phyloP scores from a whole-genome alignment of 2,888 invertebrate species.

The Microdon myrmicae region DNA sequence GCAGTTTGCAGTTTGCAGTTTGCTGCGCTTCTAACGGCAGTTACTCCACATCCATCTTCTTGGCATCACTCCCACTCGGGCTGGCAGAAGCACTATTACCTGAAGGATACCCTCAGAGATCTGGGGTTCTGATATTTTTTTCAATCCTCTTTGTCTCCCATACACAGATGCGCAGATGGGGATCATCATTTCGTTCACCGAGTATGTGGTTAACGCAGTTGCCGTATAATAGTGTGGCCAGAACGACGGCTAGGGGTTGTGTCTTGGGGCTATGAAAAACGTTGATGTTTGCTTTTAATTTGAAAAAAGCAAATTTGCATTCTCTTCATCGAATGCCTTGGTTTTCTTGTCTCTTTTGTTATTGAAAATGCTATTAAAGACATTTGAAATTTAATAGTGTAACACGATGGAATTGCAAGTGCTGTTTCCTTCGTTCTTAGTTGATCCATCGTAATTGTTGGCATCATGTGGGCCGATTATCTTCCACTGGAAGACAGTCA shows the following conservation, averaged over 20 bases:
- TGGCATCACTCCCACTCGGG: conserved; percentile 22
- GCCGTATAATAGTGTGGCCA: conserved; percentile 26
- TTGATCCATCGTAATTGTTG: too few species aligned
- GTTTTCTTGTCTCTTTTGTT: conserved; percentile 15
- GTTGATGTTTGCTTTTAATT: conserved; percentile 51
- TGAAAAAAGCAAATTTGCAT: conserved; percentile 45
- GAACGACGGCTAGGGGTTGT: conserved; percentile 16
- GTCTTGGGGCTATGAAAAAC: conserved; percentile 20
- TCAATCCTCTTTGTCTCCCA: conserved; percentile 20
- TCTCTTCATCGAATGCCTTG: conserved; percentile 9
- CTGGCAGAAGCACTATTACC: conserved; percentile 30
- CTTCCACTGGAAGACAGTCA: too few species aligned
- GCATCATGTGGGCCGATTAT: too few species aligned
- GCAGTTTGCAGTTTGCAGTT: conserved; percentile 38
- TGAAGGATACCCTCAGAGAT: conserved; percentile 31
- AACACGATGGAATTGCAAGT: too few species aligned
- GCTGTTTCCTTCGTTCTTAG: too few species aligned
- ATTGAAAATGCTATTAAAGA: too few species aligned
- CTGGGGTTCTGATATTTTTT: conserved; percentile 30
- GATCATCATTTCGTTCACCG: conserved; percentile 37
- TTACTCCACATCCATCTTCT: conserved; percentile 41
- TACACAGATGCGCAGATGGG: conserved; percentile 24
- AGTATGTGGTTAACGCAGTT: conserved; percentile 30
- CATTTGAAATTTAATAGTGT: too few species aligned
- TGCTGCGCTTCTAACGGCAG: conserved; percentile 15